Percentiles rank a stretch among this genome's conserved stretches.
phyloP scores from a whole-genome alignment of 2,113 vertebrate species.

The Spilogale gracilis region DNA sequence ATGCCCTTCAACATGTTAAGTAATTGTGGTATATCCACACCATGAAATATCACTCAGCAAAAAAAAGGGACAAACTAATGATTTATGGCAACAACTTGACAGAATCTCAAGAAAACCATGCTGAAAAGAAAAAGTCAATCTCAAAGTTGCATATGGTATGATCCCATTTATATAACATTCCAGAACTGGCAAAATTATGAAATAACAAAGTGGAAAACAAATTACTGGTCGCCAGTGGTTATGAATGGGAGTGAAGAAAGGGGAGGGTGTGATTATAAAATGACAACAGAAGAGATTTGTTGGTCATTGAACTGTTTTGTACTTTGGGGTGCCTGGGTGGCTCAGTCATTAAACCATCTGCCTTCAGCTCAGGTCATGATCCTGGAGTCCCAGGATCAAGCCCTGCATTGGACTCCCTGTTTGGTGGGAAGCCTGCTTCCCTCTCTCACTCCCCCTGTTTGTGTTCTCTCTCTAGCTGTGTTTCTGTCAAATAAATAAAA shows the following conservation, averaged over 20 bases:
- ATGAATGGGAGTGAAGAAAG: neutral
- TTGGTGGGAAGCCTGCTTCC: too few species aligned
- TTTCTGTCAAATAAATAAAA: too few species aligned
- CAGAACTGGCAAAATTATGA: conserved; percentile 36
- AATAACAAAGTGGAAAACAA: neutral
- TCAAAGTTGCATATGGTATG: neutral
- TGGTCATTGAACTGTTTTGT: neutral
- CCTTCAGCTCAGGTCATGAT: too few species aligned
- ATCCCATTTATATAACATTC: neutral
- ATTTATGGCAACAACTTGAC: conserved; percentile 6
- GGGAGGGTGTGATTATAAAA: neutral
- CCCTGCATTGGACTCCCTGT: too few species aligned
- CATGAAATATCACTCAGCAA: neutral
- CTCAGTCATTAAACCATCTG: too few species aligned
- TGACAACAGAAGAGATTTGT: neutral
- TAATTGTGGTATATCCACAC: neutral
- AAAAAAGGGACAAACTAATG: conserved; percentile 15
- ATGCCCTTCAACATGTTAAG: neutral
- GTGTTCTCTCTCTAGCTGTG: too few species aligned
- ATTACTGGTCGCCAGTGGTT: neutral
- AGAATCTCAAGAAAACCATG: conserved; percentile 36
- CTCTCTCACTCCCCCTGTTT: too few species aligned
- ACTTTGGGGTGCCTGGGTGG: too few species aligned
- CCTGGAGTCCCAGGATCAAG: too few species aligned
- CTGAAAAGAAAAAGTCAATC: neutral